Conservation (phyloP, 2,113 vertebrate species). For the Calyptommatus sinebrachiatus region DNA sequence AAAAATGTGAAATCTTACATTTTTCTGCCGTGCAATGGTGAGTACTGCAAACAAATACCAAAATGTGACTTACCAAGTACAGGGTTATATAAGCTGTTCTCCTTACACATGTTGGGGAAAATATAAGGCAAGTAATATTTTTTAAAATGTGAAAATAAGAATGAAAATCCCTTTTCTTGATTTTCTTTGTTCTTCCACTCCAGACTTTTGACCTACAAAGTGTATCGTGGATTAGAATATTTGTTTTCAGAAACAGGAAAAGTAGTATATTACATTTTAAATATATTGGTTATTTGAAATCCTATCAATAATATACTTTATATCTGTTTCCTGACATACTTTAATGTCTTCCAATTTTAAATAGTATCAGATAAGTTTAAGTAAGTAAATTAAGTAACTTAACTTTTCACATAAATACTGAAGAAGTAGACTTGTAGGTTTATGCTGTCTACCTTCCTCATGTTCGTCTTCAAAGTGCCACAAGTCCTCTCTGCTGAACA, state of each 20-base stretch:
- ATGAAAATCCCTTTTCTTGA: conserved; percentile 96
- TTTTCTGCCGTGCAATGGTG: neutral
- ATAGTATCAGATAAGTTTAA: neutral
- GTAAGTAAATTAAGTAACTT: too few relatives aligned
- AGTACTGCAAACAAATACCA: neutral
- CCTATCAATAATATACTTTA: neutral
- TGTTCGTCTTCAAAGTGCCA: too few relatives aligned
- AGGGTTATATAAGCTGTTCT: conserved; percentile 93
- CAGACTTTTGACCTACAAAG: conserved; percentile 90
- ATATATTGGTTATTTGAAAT: neutral
- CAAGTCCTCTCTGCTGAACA: too few relatives aligned
- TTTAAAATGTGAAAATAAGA: conserved; percentile 96
- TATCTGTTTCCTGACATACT: neutral
- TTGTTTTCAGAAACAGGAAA: neutral
- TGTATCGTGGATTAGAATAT: conserved; percentile 14
- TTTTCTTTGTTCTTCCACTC: conserved; percentile 99
- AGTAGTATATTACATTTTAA: neutral
- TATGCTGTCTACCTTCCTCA: too few relatives aligned
- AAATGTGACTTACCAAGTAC: conserved; percentile 84
- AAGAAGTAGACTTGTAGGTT: too few relatives aligned
- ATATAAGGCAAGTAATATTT: conserved; percentile 98
- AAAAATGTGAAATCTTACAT: neutral
- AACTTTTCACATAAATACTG: too few relatives aligned
- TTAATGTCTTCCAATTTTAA: neutral
- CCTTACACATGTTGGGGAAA: conserved; percentile 96